Percentiles rank a stretch among this genome's conserved stretches.
phyloP scores from a whole-genome alignment of 2,113 vertebrate species.

The Sylvilagus bachmani region DNA sequence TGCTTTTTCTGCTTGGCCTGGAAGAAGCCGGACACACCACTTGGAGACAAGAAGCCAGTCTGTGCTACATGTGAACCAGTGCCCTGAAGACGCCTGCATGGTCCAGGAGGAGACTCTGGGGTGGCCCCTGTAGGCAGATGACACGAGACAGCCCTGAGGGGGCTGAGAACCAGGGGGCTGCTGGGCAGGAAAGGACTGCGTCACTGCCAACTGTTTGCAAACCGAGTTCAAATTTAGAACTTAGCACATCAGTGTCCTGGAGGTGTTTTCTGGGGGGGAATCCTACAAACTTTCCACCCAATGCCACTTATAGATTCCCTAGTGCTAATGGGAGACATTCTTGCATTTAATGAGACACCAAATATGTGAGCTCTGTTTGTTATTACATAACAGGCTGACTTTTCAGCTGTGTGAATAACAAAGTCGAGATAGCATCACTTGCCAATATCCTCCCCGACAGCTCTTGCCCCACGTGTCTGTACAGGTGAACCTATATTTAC shows the following conservation, averaged over 20 bases:
- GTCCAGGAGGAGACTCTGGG: background rate
- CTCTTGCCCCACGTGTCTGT: background rate
- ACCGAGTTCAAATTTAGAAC: background rate
- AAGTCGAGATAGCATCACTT: background rate
- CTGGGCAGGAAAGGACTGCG: background rate
- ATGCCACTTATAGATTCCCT: background rate
- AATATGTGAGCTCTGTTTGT: background rate
- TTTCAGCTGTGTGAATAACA: background rate
- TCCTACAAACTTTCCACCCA: background rate
- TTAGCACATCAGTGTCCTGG: background rate
- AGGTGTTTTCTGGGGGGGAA: background rate
- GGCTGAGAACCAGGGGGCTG: too few relatives aligned
- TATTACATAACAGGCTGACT: background rate
- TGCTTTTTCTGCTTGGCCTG: background rate
- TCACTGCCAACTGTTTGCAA: background rate
- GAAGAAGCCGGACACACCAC: background rate
- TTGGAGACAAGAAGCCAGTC: background rate
- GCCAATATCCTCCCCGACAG: too few relatives aligned
- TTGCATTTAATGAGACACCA: background rate
- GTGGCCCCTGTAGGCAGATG: background rate
- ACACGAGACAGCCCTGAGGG: too few relatives aligned
- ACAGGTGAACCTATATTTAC: background rate
- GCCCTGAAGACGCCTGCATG: background rate
- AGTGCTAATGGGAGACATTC: background rate
- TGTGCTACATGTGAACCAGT: background rate